phyloP scores from a whole-genome alignment of 1,140 invertebrate species.

The Lucilia sericata region DNA sequence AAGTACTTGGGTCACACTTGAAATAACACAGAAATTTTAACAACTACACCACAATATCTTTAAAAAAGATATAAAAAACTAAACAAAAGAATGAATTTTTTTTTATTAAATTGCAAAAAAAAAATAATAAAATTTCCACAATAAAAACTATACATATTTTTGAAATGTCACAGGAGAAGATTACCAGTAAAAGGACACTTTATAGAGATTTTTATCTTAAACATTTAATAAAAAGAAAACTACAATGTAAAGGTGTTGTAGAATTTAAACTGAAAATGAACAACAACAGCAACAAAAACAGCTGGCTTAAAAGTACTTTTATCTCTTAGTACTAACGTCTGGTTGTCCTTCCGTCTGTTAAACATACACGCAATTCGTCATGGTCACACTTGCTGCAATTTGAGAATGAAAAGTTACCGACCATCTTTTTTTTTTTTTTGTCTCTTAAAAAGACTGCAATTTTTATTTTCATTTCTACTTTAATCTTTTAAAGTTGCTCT shows the following conservation, averaged over 20 bases:
- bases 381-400: conserved; percentile 29
- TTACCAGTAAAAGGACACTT: not conserved
- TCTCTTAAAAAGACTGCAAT: not conserved
- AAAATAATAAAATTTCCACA: not conserved
- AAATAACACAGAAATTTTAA: not conserved
- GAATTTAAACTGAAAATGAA: not conserved
- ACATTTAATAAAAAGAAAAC: not conserved
- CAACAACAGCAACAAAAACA: not conserved
- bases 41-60: not conserved
- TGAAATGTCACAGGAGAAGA: not conserved
- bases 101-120: not conserved
- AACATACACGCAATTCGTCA: conserved; percentile 21
- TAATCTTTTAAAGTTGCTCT: not conserved
- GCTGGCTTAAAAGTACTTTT: not conserved
- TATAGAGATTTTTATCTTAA: not conserved
- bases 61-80: not conserved
- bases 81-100: too few species aligned
- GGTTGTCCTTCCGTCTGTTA: not conserved
- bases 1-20: not conserved
- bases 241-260: not conserved
- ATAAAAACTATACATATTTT: too few species aligned
- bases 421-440: not conserved
- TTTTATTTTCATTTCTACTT: not conserved
- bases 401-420: not conserved
- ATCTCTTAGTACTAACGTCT: not conserved